Evolutionary conservation across 2,888 invertebrate species (phyloP).

Genomic region (Listrodromus nycthemerus): DNA sequence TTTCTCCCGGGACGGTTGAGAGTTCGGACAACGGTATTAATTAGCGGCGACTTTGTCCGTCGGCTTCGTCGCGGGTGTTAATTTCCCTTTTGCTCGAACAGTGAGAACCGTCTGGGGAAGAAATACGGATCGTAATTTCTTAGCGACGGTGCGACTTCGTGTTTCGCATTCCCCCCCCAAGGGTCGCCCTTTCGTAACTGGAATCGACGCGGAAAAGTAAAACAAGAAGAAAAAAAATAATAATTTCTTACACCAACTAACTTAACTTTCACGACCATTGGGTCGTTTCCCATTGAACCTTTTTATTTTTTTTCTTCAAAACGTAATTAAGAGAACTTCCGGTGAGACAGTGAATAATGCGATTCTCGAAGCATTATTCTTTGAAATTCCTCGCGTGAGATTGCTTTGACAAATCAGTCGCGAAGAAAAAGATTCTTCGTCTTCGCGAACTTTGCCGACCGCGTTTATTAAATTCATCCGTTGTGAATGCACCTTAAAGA

Average conservation of each 20-base stretch:
- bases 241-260: background rate
- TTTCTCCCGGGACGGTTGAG: background rate
- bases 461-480: background rate
- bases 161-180: background rate
- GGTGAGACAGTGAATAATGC: too few species aligned
- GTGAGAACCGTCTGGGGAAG: background rate
- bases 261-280: background rate
- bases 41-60: background rate
- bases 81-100: background rate
- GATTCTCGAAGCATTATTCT: too few species aligned
- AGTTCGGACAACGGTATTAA: conserved; percentile 9
- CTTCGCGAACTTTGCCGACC: background rate
- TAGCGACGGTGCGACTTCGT: background rate
- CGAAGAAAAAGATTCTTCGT: background rate
- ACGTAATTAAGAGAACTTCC: background rate
- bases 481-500: conserved; percentile 48
- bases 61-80: background rate
- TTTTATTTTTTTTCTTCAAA: too few species aligned
- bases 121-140: background rate
- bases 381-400: too few species aligned
- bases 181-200: background rate
- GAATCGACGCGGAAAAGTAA: background rate
- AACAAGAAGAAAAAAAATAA: background rate
- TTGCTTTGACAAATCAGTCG: background rate
- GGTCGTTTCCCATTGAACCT: background rate